A percentile compares a stretch with the other conserved stretches of the same genome.
Conservation (phyloP, 2,113 vertebrate species). For the Pipa parva region DNA sequence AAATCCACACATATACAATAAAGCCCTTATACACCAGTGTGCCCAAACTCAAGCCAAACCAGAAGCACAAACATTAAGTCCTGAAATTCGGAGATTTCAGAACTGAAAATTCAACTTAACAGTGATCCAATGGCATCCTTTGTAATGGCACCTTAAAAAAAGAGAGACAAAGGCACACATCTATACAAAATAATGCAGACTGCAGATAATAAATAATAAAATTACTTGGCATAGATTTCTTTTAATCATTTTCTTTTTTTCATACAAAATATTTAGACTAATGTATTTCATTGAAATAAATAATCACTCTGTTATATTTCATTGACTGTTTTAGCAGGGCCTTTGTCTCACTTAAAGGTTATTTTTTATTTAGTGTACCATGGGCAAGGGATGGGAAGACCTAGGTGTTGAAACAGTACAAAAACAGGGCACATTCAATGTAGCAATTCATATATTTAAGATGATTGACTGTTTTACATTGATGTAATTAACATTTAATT, state of each 20-base stretch:
- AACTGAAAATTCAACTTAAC: background rate
- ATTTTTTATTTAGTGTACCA: slow-evolving; percentile 4
- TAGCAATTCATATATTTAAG: too few species aligned
- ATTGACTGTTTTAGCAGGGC: too few species aligned
- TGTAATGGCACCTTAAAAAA: background rate
- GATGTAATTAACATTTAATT: background rate
- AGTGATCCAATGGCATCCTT: background rate
- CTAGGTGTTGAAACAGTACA: background rate
- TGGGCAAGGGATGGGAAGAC: slow-evolving; percentile 21
- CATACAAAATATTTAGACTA: background rate
- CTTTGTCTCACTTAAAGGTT: slow-evolving; percentile 4
- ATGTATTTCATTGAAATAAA: background rate
- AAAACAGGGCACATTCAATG: too few species aligned
- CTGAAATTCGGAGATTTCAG: too few species aligned
- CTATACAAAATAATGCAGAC: too few species aligned
- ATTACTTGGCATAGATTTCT: too few species aligned
- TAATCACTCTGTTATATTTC: too few species aligned
- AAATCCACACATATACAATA: background rate
- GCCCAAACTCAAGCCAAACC: background rate
- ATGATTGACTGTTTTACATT: too few species aligned
- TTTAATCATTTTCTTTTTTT: background rate
- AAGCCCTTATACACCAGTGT: background rate
- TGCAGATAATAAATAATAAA: too few species aligned
- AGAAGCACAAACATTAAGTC: background rate
- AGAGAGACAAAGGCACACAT: slow-evolving; percentile 14